These are phyloP conservation scores for Diorhabda elongata DNA, from an alignment of 1,140 invertebrate species.

Conservation along the genomic window DNA sequence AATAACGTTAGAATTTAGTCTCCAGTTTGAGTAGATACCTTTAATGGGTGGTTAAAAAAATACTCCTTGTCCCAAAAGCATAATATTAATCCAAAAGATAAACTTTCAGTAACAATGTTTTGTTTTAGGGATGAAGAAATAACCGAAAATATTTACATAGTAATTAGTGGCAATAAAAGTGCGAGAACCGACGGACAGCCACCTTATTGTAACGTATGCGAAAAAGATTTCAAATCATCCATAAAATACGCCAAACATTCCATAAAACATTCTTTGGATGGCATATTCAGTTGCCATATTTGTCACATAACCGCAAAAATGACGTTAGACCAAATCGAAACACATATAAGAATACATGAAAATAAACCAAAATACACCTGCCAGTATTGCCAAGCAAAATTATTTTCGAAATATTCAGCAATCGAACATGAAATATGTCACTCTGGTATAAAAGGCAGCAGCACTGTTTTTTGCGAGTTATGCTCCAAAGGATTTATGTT, in stretches of 20 bases:
- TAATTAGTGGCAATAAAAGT: neutral
- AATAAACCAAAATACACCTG: slow-evolving; percentile 1
- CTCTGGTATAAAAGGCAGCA: neutral
- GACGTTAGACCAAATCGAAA: slow-evolving; percentile 2
- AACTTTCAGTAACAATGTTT: too few relatives aligned
- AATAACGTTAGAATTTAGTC: too few relatives aligned
- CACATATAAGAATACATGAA: neutral
- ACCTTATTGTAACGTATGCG: slow-evolving; percentile 1
- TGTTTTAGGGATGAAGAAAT: neutral
- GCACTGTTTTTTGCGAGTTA: neutral
- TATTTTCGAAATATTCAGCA: neutral
- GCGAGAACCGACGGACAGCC: neutral
- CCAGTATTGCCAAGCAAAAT: neutral
- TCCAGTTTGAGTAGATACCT: too few relatives aligned
- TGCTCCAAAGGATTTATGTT: neutral
- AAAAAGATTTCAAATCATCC: neutral
- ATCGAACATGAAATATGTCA: neutral
- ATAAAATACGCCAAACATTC: slow-evolving; percentile 4
- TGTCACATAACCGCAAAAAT: neutral
- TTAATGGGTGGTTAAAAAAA: too few relatives aligned
- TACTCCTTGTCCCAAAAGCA: too few relatives aligned
- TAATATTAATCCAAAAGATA: too few relatives aligned
- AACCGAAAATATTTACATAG: neutral
- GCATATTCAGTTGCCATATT: neutral
- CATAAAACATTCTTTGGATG: neutral